Evolutionary conservation across 2,113 vertebrate species (phyloP).

Genomic region (Cathartes aura): DNA sequence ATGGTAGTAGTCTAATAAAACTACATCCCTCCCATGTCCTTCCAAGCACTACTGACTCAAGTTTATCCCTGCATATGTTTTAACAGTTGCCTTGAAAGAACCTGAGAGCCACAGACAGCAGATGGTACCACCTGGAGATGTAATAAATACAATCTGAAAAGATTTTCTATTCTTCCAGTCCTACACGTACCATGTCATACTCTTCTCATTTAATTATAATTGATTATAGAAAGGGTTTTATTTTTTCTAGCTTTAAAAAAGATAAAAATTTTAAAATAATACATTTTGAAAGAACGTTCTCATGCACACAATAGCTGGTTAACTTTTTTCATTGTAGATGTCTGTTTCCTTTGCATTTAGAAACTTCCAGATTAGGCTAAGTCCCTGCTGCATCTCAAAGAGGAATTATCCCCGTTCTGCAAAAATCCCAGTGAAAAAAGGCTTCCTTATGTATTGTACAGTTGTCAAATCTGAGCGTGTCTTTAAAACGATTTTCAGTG

Average conservation of each 20-base stretch:
- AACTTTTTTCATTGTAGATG: background rate
- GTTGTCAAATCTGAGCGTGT: background rate
- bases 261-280: background rate
- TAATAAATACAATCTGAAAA: background rate
- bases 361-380: background rate
- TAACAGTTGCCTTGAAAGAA: background rate
- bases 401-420: background rate
- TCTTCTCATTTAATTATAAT: background rate
- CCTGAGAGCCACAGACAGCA: background rate
- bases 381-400: background rate
- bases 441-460: background rate
- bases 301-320: background rate
- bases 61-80: background rate
- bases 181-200: background rate
- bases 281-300: background rate
- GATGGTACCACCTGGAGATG: background rate
- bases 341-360: background rate
- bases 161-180: background rate
- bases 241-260: background rate
- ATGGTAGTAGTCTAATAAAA: background rate
- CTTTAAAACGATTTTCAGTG: background rate
- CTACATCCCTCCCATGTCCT: background rate
- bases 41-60: background rate
- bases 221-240: rapidly evolving
- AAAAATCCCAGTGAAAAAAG: background rate